A percentile compares a stretch with the other conserved stretches of the same genome.
Conservation (phyloP, 2,888 invertebrate genomes). For the Cheilosia variabilis region DNA sequence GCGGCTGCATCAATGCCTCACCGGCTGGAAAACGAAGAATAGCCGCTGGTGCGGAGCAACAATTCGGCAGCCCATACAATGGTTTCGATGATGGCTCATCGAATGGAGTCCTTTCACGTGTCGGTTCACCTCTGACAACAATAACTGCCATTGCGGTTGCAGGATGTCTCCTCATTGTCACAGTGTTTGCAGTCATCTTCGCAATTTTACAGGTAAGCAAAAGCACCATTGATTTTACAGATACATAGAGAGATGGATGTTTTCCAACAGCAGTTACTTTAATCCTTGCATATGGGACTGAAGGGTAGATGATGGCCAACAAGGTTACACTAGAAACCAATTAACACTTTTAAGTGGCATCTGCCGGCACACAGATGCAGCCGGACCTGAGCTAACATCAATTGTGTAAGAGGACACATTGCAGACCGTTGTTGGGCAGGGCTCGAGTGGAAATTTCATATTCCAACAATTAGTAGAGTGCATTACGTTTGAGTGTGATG, state of each 20-base stretch:
- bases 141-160: slow-evolving; percentile 88
- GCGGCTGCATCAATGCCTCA: slow-evolving; percentile 89
- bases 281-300: not conserved
- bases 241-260: slow-evolving; percentile 3
- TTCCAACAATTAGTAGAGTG: slow-evolving; percentile 65
- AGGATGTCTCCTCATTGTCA: slow-evolving; percentile 88
- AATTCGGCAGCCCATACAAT: slow-evolving; percentile 78
- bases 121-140: slow-evolving; percentile 85
- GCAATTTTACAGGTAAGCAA: slow-evolving; percentile 88
- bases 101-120: slow-evolving; percentile 80
- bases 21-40: slow-evolving; percentile 90
- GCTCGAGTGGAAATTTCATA: slow-evolving; percentile 49
- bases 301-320: slow-evolving; percentile 34
- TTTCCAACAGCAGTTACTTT: not conserved
- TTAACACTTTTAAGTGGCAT: slow-evolving; percentile 65
- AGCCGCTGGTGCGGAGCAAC: slow-evolving; percentile 85
- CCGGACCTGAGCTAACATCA: slow-evolving; percentile 16
- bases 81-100: slow-evolving; percentile 76
- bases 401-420: slow-evolving; percentile 25
- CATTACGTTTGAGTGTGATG: slow-evolving; percentile 47
- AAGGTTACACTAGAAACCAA: slow-evolving; percentile 61
- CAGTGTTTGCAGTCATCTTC: slow-evolving; percentile 89
- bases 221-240: not conserved
- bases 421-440: slow-evolving; percentile 6
- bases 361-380: slow-evolving; percentile 43